Evolutionary conservation across 1,140 invertebrate species (phyloP), one percentile per base, ranked within the genome.

Genomic region (Platorchestia sp.): DNA sequence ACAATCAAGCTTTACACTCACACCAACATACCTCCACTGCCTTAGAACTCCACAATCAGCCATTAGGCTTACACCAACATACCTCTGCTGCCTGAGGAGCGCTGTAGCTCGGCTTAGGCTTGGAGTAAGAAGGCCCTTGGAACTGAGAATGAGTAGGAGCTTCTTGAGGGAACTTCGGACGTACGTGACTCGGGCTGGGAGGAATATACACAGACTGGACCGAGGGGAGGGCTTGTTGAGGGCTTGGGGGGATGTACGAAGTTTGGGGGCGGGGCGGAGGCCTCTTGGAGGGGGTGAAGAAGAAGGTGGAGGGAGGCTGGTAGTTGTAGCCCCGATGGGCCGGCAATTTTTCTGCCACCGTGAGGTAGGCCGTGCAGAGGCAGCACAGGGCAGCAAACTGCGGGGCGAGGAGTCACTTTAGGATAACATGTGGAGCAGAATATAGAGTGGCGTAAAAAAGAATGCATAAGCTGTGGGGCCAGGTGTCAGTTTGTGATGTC

Each of bases 361-460:
- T 91, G 89, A 91, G 89, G 89, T 91, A 91, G 89, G 89, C 89
- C 89, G 43, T 10, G 89, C 5, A 91, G 89, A 93, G 91, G 89
- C 91, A 93, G 91, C 91, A 93, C 91, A 93, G 91, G 45, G 45
- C 91, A 47, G 91, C 91, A 93, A 93, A 44, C 91, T 93, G 87
- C 10, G n/a, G n/a, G n/a, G n/a, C n/a, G n/a, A n/a, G 47, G 47
- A 51, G 19, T 10, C 19, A 19, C 47, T 6, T 10, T 10, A 51
- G 47, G 47, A 51, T 10, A 51, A 51, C 6, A 51, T 51, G 19
- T 10, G 47, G 47, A 19, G 19, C 47, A 51, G 6, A 51, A 51
- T 10, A 51, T 51, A 51, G 19, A 51, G 19, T 51, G 47, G 47
- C 47, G 19, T n/a, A n/a, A n/a, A n/a, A n/a, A n/a, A n/a, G n/a